Evolutionary conservation across 2,113 vertebrate species (phyloP), one percentile per base, ranked within the genome.

Genomic region (Raja brachyura): DNA sequence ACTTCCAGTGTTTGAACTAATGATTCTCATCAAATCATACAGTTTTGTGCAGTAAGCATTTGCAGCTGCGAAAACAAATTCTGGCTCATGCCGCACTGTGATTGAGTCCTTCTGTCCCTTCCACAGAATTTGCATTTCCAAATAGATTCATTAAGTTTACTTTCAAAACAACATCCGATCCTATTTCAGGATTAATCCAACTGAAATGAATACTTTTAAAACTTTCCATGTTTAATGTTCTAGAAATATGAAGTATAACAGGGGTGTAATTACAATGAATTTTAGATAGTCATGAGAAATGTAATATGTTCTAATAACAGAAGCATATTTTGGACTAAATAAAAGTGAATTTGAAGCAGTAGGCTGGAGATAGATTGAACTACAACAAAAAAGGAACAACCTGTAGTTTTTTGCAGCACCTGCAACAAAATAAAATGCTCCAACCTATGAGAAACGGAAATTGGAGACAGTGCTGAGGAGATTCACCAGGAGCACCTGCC

Each of bases 11-110:
- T 83, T 22, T 83, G 54, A 83, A 59, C 39, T 9, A 81, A 48
- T 81, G 18, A 81, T 54, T 39, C 25, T 81, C 48, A 54, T 54
- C 79, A 83, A 59, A 56, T 56, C 79, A 56, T 83, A 25, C 79
- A 59, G 79, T 83, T 83, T 54, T 59, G 79, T 25, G 22, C 48
- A 83, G 56, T 83, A 22, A 73, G 20, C 79, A 56, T 83, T 83
- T 83, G 20, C 79, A 83, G 79, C 79, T 83, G 79, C 56, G 54
- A 83, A 83, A 83, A 83, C 54, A 83, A 25, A 25, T 39, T 25
- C 8, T 56, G 79, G 18, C 22, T 56, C 79, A 81, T 7, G 48
- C 79, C n/a, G 7, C 39, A 56, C 48, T 54, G 22, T 59, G 20
- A 81, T 54, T 39, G 20, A 54, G 79, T 18, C 79, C 79, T 54